Percentiles rank a stretch among this genome's conserved stretches.
Evolutionary conservation across 2,113 vertebrate species (phyloP).

Genomic region (Indicator maculatus): DNA sequence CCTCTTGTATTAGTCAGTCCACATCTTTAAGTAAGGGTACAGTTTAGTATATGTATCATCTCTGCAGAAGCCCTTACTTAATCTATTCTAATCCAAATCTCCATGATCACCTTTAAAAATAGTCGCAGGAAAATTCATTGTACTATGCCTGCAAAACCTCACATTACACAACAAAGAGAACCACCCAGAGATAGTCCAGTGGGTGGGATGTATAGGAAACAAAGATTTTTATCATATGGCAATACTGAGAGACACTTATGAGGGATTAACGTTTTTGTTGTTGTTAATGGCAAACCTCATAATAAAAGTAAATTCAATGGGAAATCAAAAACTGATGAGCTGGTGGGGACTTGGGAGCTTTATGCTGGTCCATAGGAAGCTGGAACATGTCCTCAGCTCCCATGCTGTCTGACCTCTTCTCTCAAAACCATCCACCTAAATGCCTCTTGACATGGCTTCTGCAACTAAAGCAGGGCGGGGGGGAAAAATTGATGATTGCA

Average conservation of each 20-base stretch:
- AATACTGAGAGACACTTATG: background rate
- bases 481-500: background rate
- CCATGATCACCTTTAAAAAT: conserved; percentile 41
- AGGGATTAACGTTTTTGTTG: background rate
- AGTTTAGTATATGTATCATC: background rate
- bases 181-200: background rate
- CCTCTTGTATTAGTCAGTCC: background rate
- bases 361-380: background rate
- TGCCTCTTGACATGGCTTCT: background rate
- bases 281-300: background rate
- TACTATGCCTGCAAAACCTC: background rate
- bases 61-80: conserved; percentile 18
- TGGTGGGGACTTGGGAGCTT: background rate
- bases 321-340: background rate
- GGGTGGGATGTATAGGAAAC: background rate
- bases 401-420: fast-evolving
- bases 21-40: conserved; percentile 29
- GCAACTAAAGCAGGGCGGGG: background rate
- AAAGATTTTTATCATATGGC: background rate
- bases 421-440: background rate
- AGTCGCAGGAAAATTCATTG: background rate
- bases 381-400: background rate
- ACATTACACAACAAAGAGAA: conserved; percentile 25
- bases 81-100: conserved; percentile 56
- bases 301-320: background rate